Evolutionary conservation across 2,113 vertebrate genomes (phyloP).

Genomic region (Oxygymnocypris stewartii): DNA sequence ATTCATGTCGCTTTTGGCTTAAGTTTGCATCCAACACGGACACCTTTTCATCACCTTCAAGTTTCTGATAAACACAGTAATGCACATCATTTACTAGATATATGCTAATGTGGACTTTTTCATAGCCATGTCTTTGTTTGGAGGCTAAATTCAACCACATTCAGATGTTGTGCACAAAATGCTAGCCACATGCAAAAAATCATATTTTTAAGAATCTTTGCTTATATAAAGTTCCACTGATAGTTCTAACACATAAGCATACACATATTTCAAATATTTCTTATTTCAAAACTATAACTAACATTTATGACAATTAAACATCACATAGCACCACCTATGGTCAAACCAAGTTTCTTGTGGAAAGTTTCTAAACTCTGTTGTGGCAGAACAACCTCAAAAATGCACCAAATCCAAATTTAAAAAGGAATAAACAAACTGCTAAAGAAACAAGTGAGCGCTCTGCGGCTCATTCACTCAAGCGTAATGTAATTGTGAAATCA

Average conservation of each 20-base stretch:
- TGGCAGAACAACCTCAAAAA: background rate
- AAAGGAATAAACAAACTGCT: constrained; percentile 31
- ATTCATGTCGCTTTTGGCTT: constrained; percentile 58
- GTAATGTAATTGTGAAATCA: constrained; percentile 38
- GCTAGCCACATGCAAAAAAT: background rate
- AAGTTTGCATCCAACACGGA: constrained; percentile 62
- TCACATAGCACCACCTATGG: constrained; percentile 17
- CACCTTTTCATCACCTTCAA: constrained; percentile 61
- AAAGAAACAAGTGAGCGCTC: constrained; percentile 33
- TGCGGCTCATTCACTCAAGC: constrained; percentile 36
- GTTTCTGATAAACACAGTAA: constrained; percentile 63
- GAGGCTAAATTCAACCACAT: background rate
- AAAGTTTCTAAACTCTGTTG: constrained; percentile 27
- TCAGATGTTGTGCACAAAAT: background rate
- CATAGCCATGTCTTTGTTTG: background rate
- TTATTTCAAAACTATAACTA: background rate
- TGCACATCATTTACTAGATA: background rate
- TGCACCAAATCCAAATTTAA: constrained; percentile 25
- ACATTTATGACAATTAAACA: background rate
- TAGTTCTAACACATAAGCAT: background rate
- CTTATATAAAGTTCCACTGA: background rate
- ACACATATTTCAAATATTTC: background rate
- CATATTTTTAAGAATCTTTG: background rate
- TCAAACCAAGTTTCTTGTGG: background rate
- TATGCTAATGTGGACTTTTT: background rate